Base-by-base conservation (phyloP, 1,140 invertebrate species). In the Hermetia illucens region DNA sequence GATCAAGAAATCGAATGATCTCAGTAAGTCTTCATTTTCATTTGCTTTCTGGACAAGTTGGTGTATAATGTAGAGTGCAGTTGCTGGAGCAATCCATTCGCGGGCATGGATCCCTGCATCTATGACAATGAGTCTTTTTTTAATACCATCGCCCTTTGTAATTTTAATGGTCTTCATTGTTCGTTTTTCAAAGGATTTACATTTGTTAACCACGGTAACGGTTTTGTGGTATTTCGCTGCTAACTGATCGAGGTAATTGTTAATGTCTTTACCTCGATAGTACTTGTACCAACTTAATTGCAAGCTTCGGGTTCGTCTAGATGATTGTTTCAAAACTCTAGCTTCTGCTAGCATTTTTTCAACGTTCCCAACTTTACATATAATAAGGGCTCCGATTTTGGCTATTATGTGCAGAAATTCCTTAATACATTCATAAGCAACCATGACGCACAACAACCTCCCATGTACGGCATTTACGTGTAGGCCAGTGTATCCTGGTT, bases 51-150 rank as follows among this genome's bases (percentile, higher is more conserved):
- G 61, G 0, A 70, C 62, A 6, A 75, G 48, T 46, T 71, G 58
- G 36, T 69, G 47, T 12, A 74, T 66, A 21, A 75, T 65, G 52
- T 70, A 76, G 3, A 72, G 44, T 17, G 66, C 67, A 0, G 68
- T 63, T 0, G 74, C 68, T 12, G 72, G 65, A 0, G 72, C 63
- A 27, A 76, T 67, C 75, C 76, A 79, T 62, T 79, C 76, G 40
- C 75, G 55, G 3, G 73, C 73, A 53, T 79, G 74, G 4, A 64
- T 53, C 13, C 56, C 62, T 32, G 60, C 62, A 33, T 69, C 65
- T 12, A 66, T 59, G 2, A 68, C 43, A 30, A 67, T 62, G 1
- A 65, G 53, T 9, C 43, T 47, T 10, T 49, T 32, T 8, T 13
- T 34, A 17, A 24, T 9, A 20, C 16, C 19, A 15, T 32, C 19